Evolutionary conservation across 1,140 invertebrate genomes (phyloP).

Genomic region (Drosophila triauraria): DNA sequence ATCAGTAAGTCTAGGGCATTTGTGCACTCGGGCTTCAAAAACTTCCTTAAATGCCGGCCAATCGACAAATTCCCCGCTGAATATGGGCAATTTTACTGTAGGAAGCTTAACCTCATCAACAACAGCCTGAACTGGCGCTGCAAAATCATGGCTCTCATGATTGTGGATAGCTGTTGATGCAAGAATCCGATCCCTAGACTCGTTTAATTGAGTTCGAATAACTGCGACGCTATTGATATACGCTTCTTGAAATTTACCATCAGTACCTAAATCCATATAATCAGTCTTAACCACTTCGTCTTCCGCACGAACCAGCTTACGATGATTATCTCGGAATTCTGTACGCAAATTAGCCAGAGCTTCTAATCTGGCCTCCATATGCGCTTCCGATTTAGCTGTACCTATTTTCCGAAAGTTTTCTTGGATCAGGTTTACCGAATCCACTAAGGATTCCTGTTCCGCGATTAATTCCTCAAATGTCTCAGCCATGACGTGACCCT

Average conservation of each 20-base stretch:
- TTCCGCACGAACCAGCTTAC: not conserved
- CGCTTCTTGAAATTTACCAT: no score
- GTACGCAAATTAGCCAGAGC: not conserved
- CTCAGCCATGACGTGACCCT: slow-evolving; percentile 3
- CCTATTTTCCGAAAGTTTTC: no score
- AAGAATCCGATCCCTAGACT: no score
- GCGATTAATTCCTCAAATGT: not conserved
- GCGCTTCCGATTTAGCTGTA: not conserved
- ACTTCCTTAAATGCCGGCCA: slow-evolving; percentile 13
- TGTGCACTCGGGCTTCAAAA: slow-evolving; percentile 1
- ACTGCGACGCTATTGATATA: no score
- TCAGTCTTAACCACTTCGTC: not conserved
- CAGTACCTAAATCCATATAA: no score
- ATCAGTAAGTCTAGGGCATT: not conserved
- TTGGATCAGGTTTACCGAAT: not conserved
- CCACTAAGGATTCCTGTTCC: not conserved
- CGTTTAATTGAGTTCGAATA: no score
- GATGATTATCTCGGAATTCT: no score
- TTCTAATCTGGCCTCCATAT: not conserved
- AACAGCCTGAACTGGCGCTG: no score
- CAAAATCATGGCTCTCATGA: no score
- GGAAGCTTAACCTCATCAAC: slow-evolving; percentile 11
- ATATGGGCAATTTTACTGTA: slow-evolving; percentile 7
- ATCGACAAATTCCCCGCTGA: slow-evolving; percentile 9
- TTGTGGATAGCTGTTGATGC: no score